phyloP scores from a whole-genome alignment of 2,113 vertebrate species.

The Archilochus colubris region DNA sequence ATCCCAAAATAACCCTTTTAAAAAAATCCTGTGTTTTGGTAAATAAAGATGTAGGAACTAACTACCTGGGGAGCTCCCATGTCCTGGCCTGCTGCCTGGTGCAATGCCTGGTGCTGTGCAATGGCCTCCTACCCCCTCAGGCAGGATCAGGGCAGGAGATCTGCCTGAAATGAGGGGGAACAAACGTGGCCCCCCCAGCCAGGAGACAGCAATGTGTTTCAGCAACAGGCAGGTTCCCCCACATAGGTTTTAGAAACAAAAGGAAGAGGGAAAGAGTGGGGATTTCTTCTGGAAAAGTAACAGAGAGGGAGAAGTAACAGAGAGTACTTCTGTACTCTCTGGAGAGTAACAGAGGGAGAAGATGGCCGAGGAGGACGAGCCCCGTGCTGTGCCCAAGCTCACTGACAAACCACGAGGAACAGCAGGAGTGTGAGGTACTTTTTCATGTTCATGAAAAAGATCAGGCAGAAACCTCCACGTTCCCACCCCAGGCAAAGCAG shows the following conservation, averaged over 20 bases:
- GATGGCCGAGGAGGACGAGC: background rate
- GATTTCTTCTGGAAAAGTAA: background rate
- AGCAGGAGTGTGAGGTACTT: fast-evolving
- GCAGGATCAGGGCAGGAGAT: background rate
- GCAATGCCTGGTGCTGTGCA: too few relatives aligned
- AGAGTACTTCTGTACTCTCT: too few relatives aligned
- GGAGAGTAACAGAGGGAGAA: background rate
- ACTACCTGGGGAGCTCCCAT: fast-evolving
- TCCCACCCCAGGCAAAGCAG: background rate
- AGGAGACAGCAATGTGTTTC: fast-evolving
- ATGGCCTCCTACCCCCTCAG: background rate
- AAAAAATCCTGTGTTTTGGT: background rate
- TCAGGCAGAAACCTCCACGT: background rate
- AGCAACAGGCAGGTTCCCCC: background rate
- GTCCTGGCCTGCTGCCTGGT: background rate
- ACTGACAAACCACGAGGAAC: fast-evolving
- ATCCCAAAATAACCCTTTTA: fast-evolving
- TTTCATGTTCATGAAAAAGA: background rate
- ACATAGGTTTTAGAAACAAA: background rate
- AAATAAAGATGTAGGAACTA: background rate
- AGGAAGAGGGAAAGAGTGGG: too few relatives aligned
- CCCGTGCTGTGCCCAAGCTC: fast-evolving
- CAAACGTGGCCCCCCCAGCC: fast-evolving
- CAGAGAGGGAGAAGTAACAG: background rate
- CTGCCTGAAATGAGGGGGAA: background rate